phyloP scores from a whole-genome alignment of 2,113 vertebrate species.

The Cichladusa arquata region DNA sequence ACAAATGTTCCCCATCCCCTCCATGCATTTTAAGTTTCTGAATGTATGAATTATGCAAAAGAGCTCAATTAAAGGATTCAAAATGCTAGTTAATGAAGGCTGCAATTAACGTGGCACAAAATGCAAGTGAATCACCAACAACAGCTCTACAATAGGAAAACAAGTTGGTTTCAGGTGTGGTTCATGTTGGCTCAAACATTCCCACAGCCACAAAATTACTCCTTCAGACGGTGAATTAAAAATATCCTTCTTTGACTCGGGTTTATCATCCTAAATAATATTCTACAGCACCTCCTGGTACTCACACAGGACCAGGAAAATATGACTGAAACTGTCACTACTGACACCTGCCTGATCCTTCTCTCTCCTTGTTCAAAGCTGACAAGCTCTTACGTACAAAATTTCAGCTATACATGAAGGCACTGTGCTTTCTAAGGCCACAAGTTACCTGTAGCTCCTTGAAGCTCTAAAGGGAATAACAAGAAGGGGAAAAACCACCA shows the following conservation, averaged over 20 bases:
- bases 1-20: accelerated
- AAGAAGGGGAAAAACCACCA: background rate
- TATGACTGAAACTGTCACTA: background rate
- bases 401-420: background rate
- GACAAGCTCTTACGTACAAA: background rate
- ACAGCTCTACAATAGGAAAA: background rate
- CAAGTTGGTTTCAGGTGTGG: background rate
- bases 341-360: background rate
- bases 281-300: background rate
- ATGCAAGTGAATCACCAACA: background rate
- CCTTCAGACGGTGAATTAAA: background rate
- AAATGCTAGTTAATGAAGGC: background rate
- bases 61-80: background rate
- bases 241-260: background rate
- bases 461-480: background rate
- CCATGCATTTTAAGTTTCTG: background rate
- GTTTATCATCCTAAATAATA: background rate
- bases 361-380: too few species aligned
- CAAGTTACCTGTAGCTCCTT: background rate
- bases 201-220: background rate
- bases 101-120: background rate
- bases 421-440: background rate
- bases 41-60: background rate
- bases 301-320: background rate
- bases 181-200: background rate